phyloP scores from a whole-genome alignment of 2,888 invertebrate species.

The Pyrgus malvae region DNA sequence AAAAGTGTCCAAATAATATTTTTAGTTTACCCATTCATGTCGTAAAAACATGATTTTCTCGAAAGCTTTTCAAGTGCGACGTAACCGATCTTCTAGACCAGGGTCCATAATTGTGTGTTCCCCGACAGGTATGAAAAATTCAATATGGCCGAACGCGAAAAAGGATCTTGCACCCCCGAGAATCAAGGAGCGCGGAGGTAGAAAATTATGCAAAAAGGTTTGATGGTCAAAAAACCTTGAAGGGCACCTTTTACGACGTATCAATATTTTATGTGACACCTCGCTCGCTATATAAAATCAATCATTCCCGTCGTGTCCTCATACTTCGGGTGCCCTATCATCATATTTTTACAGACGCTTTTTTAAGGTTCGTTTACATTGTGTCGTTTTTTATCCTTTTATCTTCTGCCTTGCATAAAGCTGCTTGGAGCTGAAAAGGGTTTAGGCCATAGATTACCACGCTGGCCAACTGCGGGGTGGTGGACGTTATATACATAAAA shows the following conservation, averaged over 20 bases:
- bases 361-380: background rate
- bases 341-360: slow-evolving; percentile 16
- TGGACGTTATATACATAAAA: too few species aligned
- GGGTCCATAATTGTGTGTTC: slow-evolving; percentile 15
- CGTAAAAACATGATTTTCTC: slow-evolving; percentile 16
- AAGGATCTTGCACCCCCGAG: slow-evolving; percentile 44
- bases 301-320: slow-evolving; percentile 46
- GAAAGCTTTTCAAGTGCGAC: slow-evolving; percentile 10
- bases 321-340: slow-evolving; percentile 6
- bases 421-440: too few species aligned
- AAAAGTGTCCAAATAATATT: too few species aligned
- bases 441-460: too few species aligned
- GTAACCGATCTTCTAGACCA: slow-evolving; percentile 2
- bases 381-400: background rate
- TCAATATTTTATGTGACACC: slow-evolving; percentile 61
- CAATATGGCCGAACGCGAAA: slow-evolving; percentile 31
- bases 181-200: slow-evolving; percentile 63
- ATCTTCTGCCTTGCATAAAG: too few species aligned
- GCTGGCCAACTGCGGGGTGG: too few species aligned
- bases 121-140: slow-evolving; percentile 20
- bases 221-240: slow-evolving; percentile 52
- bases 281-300: slow-evolving; percentile 51
- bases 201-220: slow-evolving; percentile 72
- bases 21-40: too few species aligned
- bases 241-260: slow-evolving; percentile 50